Evolutionary conservation across 2,113 vertebrate genomes (phyloP), one percentile per base, ranked within the genome.

Genomic region (Ptilorrhoa leucosticta): DNA sequence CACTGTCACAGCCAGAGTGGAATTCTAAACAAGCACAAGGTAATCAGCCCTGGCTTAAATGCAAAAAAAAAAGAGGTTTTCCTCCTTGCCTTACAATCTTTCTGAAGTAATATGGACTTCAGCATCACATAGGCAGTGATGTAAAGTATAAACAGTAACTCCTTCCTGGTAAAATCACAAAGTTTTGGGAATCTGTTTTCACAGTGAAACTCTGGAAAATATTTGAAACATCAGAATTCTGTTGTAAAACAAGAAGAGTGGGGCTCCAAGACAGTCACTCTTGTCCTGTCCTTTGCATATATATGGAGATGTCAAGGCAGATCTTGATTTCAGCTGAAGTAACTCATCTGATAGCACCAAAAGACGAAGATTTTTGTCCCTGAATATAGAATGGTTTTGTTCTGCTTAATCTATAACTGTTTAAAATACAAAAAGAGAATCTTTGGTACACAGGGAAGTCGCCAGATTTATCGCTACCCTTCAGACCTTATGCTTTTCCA

Each of bases 1-100:
- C 1, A 1, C 19, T 17, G 3, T 28, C 21, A 31, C 2, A 83
- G 50, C 20, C 51, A 63, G 45, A 21, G 1, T 15, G 12, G 8
- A 24, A 56, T 48, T 24, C 47, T 48, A 6, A 68, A 22, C 4
- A 50, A 45, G 11, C 17, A 56, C 44, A 47, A 28, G 20, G 12
- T 28, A 60, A 11, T 16, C 44, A 73, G 26, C 5, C 4, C 22
- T 51, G 19, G 28, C 48, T 86, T n/a, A n/a, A 72, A 18, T 1
- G 3, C 1, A 26, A 69, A 40, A 3, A n/a, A 33, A 40, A 8
- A 16, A 50, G 2, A 50, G 13, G 2, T 13, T 88, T 90, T 48
- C 4, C 39, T 73, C 17, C 39, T 6, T 44, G 4, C 12, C 5
- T 70, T 75, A n/a, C n/a, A n/a, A n/a, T 50, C 12, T 77, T 57